A percentile compares a stretch with the other conserved stretches of the same genome.
phyloP scores from a whole-genome alignment of 2,113 vertebrate genomes.

The Dipodomys ordii region DNA sequence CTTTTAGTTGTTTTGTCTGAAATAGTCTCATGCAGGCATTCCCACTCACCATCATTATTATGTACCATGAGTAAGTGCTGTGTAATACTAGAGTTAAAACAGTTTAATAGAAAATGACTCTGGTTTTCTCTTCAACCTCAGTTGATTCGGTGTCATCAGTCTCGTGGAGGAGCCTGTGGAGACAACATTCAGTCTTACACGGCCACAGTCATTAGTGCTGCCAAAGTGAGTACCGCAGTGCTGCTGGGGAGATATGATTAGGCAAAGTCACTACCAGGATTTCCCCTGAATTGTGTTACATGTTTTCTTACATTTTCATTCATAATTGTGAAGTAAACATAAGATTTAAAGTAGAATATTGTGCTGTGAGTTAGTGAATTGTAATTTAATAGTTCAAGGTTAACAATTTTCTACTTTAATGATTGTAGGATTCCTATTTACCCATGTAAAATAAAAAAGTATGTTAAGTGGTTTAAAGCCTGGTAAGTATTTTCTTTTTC shows the following conservation, averaged over 20 bases:
- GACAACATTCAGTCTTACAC: conserved; percentile 99
- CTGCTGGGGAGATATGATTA: conserved; percentile 67
- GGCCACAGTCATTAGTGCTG: conserved; percentile 98
- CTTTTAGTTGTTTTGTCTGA: conserved; percentile 85
- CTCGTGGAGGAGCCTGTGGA: conserved; percentile 97
- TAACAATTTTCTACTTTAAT: conserved; percentile 44
- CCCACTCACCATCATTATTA: conserved; percentile 74
- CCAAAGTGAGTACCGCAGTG: conserved; percentile 93
- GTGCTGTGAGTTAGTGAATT: not conserved
- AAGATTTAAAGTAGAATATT: conserved; percentile 19
- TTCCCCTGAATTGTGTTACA: conserved; percentile 68
- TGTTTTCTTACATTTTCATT: conserved; percentile 24
- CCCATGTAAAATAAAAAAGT: conserved; percentile 30
- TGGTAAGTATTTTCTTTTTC: conserved; percentile 62
- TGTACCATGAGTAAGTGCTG: conserved; percentile 83
- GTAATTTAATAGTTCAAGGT: conserved; percentile 34
- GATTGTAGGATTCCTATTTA: conserved; percentile 20
- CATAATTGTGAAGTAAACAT: not conserved
- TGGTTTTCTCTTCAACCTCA: conserved; percentile 82
- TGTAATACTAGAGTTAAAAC: conserved; percentile 85
- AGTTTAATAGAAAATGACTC: conserved; percentile 84
- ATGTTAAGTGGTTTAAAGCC: not conserved
- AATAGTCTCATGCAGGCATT: conserved; percentile 76
- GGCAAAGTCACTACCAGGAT: conserved; percentile 67
- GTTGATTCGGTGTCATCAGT: conserved; percentile 99